Evolutionary conservation across 1,140 invertebrate genomes (phyloP), one percentile per base, ranked within the genome.

Genomic region (Uloborus diversus): DNA sequence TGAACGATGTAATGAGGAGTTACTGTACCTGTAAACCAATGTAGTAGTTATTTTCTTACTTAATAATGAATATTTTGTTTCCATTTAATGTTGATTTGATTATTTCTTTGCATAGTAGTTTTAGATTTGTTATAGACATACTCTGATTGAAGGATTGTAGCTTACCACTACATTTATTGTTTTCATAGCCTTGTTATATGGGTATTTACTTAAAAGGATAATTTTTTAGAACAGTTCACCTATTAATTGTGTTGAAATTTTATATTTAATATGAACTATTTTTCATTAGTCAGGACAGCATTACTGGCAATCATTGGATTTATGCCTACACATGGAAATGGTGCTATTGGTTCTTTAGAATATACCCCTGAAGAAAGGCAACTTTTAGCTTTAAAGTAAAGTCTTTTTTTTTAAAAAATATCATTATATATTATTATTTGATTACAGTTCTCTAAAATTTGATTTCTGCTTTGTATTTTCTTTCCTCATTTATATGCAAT

Each of bases 291-390:
- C 81, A 89, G 96, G 75, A 99, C 96, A 59, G 96, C 96, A 35
- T 86, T 98, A 35, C 87, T 98, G 59, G 96, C 96, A 25, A 89
- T 99, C 25, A 97, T 98, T 80, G 93, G 94, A 11, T 98, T 98
- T 86, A 96, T 99, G 94, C 95, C 95, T 7, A 95, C 94, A 30
- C 90, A 92, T 68, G 93, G 93, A 53, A 91, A 91, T 84, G 95
- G 95, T 14, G 96, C 95, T 3, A 94, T 98, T 78, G 96, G 95
- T 2, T 94, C 95, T 14, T 86, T 98, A 17, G 94, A 98, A 85
- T 97, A 96, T 84, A 91, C 92, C 11, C 86, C 91, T 47, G 92
- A 94, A 79, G 96, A 97, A 87, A 89, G 96, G 82, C 91, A 92
- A 85, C 87, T 88, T 65, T 88, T 99, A 62, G 96, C 96, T 28